A percentile compares a stretch with the other conserved stretches of the same genome.
Evolutionary conservation across 2,797 vertebrate genomes (phyloP).

Genomic region (Silurus aristotelis): DNA sequence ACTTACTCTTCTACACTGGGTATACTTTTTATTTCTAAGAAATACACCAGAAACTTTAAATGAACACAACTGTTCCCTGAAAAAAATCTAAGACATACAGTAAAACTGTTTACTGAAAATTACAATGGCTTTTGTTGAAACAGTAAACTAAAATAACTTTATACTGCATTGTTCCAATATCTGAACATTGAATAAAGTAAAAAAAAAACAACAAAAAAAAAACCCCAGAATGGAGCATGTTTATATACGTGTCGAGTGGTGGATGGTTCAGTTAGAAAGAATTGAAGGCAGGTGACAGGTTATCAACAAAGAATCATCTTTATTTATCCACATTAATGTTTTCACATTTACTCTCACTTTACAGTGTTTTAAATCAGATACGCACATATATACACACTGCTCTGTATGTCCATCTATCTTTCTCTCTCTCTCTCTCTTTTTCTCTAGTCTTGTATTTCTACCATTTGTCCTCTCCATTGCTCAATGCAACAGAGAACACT

Average conservation of each 20-base stretch:
- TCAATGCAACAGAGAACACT: too few relatives aligned
- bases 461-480: too few relatives aligned
- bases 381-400: too few relatives aligned
- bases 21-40: background rate
- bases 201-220: background rate
- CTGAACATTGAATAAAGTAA: background rate
- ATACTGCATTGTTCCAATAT: slow-evolving; percentile 8
- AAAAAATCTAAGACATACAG: background rate
- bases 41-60: background rate
- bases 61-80: background rate
- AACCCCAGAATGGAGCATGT: background rate
- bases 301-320: too few relatives aligned
- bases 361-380: too few relatives aligned
- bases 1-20: background rate
- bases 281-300: too few relatives aligned
- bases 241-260: background rate
- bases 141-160: background rate
- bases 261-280: too few relatives aligned
- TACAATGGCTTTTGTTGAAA: background rate
- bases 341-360: too few relatives aligned
- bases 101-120: background rate
- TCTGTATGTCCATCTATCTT: too few relatives aligned
- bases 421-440: too few relatives aligned
- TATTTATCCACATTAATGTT: too few relatives aligned
- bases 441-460: too few relatives aligned